Evolutionary conservation across 2,888 invertebrate genomes (phyloP).

Genomic region (Penaeus monodon): DNA sequence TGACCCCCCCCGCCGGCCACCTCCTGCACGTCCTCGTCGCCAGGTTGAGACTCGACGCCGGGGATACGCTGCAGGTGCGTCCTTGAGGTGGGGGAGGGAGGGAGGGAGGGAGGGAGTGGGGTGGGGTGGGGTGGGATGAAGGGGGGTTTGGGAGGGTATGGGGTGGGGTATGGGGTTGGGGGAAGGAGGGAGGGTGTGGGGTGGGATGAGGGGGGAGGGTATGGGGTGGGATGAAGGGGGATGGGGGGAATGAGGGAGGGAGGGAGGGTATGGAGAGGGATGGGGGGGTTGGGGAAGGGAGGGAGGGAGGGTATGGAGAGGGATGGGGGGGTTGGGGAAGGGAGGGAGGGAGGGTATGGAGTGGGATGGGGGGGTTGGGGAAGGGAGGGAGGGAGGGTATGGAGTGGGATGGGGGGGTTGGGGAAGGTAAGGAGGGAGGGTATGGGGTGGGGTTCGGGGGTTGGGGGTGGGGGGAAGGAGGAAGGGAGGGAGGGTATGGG

Average conservation of each 20-base stretch:
- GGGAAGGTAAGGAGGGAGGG: neutral
- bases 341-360: neutral
- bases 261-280: too few species aligned
- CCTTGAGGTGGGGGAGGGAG: neutral
- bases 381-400: neutral
- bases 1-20: slow-evolving; percentile 31
- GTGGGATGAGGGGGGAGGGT: neutral
- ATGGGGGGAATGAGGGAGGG: neutral
- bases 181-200: neutral
- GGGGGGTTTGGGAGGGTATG: neutral
- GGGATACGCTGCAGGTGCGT: slow-evolving; percentile 54
- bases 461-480: neutral
- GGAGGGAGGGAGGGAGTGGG: neutral
- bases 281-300: neutral
- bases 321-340: neutral
- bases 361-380: neutral
- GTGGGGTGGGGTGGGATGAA: neutral
- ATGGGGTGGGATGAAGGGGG: neutral
- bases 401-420: neutral
- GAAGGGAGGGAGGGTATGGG: neutral
- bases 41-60: slow-evolving; percentile 44
- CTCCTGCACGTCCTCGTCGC: slow-evolving; percentile 39
- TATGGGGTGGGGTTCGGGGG: neutral
- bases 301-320: neutral
- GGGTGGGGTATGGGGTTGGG: neutral